Percentiles rank a stretch among this genome's conserved stretches.
Evolutionary conservation across 2,113 vertebrate species (phyloP).

Genomic region (Cebus imitator): DNA sequence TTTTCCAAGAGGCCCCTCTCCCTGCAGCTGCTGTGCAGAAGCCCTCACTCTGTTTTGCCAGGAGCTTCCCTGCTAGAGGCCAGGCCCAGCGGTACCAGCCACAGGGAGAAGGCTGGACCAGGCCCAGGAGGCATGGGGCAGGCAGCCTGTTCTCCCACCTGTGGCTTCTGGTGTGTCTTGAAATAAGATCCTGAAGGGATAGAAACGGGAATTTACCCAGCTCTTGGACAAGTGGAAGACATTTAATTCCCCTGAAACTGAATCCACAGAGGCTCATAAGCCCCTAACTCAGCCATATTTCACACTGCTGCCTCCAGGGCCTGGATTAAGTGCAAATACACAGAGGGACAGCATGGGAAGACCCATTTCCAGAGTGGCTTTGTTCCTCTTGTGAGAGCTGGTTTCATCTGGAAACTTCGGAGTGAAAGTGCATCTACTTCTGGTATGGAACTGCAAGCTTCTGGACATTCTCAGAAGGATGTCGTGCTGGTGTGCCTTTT

Average conservation of each 20-base stretch:
- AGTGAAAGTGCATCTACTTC: neutral
- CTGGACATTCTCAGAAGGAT: neutral
- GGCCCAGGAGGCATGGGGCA: accelerated
- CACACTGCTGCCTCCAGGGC: accelerated
- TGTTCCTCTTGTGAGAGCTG: neutral
- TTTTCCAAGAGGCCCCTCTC: neutral
- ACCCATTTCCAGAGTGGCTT: neutral
- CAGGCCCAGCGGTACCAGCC: neutral
- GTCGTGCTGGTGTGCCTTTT: neutral
- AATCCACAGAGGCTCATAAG: neutral
- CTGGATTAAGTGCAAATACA: no score
- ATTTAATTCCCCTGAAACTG: neutral
- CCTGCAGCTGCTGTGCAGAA: neutral
- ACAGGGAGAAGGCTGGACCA: neutral
- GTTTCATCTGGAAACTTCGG: neutral
- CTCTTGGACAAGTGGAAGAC: neutral
- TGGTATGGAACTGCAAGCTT: neutral
- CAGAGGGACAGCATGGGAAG: neutral
- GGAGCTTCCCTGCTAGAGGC: no score
- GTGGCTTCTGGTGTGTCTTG: neutral
- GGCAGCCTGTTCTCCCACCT: neutral
- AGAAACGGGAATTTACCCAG: neutral
- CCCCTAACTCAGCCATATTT: neutral
- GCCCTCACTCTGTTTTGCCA: accelerated
- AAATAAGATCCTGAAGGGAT: neutral